These are phyloP conservation scores for Philaethria dido DNA, from an alignment of 2,888 invertebrate genomes.

Conservation along the genomic window DNA sequence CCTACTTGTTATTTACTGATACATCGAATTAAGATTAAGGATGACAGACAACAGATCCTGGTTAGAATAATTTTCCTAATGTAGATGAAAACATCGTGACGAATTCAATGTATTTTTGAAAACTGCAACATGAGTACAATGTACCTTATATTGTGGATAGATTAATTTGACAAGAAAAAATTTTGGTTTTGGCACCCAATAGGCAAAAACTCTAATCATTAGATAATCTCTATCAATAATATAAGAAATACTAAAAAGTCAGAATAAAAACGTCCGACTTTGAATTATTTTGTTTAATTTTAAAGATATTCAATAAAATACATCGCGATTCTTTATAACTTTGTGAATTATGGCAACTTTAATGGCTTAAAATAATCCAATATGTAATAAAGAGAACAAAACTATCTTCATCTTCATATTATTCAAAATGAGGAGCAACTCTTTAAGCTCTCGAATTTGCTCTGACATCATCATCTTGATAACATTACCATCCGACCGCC, in stretches of 20 bases:
- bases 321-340: neutral
- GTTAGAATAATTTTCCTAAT: neutral
- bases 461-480: slow-evolving; percentile 26
- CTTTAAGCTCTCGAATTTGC: slow-evolving; percentile 10
- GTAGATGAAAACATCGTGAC: neutral
- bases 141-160: too few species aligned
- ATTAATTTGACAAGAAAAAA: too few species aligned
- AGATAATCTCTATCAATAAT: too few species aligned
- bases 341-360: neutral
- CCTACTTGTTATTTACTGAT: slow-evolving; percentile 4
- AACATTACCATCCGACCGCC: slow-evolving; percentile 11
- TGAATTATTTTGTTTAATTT: too few species aligned
- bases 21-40: neutral
- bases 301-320: too few species aligned
- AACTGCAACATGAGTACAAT: too few species aligned
- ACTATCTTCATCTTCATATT: slow-evolving; percentile 6
- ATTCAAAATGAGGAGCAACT: slow-evolving; percentile 11
- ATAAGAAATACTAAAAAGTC: too few species aligned
- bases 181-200: too few species aligned
- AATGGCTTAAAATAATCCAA: neutral
- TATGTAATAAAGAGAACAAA: slow-evolving; percentile 11
- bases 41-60: neutral
- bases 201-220: too few species aligned
- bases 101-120: neutral
- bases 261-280: too few species aligned